phyloP scores from a whole-genome alignment of 2,113 vertebrate genomes.

The Sturnus vulgaris region DNA sequence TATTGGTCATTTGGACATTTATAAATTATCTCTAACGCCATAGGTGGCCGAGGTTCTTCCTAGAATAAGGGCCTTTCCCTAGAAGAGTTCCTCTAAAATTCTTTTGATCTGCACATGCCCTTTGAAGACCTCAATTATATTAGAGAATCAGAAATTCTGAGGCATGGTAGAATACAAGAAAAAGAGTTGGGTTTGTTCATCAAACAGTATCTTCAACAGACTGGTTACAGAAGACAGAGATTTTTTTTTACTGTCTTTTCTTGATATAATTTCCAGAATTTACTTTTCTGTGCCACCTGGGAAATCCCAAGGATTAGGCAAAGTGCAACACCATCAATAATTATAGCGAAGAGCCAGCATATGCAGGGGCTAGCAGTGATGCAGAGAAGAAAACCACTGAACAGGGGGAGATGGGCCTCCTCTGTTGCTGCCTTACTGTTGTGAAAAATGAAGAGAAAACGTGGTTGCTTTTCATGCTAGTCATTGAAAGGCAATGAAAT shows the following conservation, averaged over 20 bases:
- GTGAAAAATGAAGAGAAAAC: not conserved
- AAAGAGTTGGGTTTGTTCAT: not conserved
- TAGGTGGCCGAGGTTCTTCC: not conserved
- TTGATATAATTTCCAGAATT: not conserved
- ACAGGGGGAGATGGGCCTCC: not conserved
- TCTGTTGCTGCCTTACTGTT: not conserved
- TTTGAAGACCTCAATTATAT: not conserved
- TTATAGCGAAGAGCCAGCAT: not conserved
- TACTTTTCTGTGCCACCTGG: not conserved
- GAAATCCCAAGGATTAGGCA: not conserved
- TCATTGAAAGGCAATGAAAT: not conserved
- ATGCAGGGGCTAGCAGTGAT: not conserved
- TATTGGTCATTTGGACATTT: not conserved
- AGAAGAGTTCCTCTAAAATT: not conserved
- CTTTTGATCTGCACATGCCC: not conserved
- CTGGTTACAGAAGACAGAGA: not conserved
- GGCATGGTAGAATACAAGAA: not conserved
- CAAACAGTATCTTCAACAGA: not conserved
- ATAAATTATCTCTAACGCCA: not conserved
- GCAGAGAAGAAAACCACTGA: not conserved
- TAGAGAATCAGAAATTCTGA: not conserved
- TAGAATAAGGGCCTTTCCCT: not conserved
- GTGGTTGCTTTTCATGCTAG: not conserved
- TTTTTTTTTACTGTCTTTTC: not conserved
- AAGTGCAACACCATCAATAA: not conserved